Evolutionary conservation across 2,888 invertebrate species (phyloP), one percentile per base, ranked within the genome.

Genomic region (Boloria selene): DNA sequence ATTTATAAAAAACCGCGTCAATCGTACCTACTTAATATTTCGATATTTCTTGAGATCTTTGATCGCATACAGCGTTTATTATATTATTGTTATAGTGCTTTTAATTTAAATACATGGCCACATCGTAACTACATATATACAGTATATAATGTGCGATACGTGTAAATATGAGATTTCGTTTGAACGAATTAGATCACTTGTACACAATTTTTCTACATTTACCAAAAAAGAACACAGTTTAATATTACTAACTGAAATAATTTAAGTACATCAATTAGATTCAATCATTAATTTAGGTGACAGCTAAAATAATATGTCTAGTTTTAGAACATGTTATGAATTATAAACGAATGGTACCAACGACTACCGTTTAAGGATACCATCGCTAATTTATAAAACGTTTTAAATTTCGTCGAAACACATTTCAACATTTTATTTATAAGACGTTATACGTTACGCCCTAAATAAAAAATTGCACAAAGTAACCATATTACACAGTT

Each of bases 21-120:
- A 4, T 1, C 16, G 31, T 18, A 14, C 38, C 2, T 55, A 10
- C 44, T n/a, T n/a, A n/a, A n/a, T 44, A 55, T 55, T 55, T 55
- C 55, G 44, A 55, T 31, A 31, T n/a, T 45, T 4, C 55, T 56
- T 56, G 44, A 44, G 55, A 56, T 56, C 44, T 56, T 18, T 18
- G 44, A 44, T 18, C 44, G 42, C 31, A 38, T 38, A 38, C 44
- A 18, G 18, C 7, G 44, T 13, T 22, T 0, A 56, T 22, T 44
- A 56, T 38, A 38, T 38, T 38, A 38, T 38, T 38, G 10, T 38
- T 38, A 7, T 10, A 38, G 10, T 7, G 31, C 31, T 38, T 38
- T 38, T 38, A 38, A 38, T 38, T 38, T 10, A 38, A 38, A 38
- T 7, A 38, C 31, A 38, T 10, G 31, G 31, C 7, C 7, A 10